Conservation (phyloP, 2,113 vertebrate species). For the Mormyrus iriodes region DNA sequence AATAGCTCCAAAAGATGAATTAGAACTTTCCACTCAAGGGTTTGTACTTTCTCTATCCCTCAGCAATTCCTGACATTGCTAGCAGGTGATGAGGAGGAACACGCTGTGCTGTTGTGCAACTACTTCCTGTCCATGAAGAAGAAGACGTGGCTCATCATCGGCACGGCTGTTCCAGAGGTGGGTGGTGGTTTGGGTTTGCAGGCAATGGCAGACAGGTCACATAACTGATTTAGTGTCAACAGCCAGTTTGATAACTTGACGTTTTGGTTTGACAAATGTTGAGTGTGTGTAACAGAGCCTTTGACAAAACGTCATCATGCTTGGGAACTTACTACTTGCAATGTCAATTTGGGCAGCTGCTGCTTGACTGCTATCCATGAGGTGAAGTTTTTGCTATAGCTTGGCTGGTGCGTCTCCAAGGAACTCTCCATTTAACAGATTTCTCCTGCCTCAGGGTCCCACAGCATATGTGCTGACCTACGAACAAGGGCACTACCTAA, state of each 20-base stretch:
- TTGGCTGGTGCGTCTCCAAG: not conserved
- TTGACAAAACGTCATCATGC: not conserved
- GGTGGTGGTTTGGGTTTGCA: constrained; percentile 12
- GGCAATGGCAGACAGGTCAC: not conserved
- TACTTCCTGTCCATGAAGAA: constrained; percentile 89
- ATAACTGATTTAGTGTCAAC: too few relatives aligned
- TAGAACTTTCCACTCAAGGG: not conserved
- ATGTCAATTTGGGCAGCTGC: not conserved
- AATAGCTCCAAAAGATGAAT: not conserved
- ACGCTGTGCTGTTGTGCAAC: constrained; percentile 85
- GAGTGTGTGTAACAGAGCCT: not conserved
- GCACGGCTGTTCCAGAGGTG: constrained; percentile 90
- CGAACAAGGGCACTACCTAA: constrained; percentile 78
- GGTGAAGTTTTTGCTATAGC: not conserved
- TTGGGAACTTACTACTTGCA: not conserved
- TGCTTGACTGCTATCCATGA: not conserved
- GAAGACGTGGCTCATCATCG: constrained; percentile 84
- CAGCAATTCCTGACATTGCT: constrained; percentile 95
- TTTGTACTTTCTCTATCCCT: not conserved
- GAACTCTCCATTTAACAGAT: not conserved
- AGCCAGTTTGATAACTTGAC: not conserved
- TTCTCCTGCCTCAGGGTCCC: constrained; percentile 64
- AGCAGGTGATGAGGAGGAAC: constrained; percentile 91
- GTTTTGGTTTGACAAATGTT: not conserved
- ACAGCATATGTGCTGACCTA: constrained; percentile 84